These are phyloP conservation scores for Macaca mulatta DNA, from an alignment of 2,113 vertebrate species.

Conservation along the genomic window DNA sequence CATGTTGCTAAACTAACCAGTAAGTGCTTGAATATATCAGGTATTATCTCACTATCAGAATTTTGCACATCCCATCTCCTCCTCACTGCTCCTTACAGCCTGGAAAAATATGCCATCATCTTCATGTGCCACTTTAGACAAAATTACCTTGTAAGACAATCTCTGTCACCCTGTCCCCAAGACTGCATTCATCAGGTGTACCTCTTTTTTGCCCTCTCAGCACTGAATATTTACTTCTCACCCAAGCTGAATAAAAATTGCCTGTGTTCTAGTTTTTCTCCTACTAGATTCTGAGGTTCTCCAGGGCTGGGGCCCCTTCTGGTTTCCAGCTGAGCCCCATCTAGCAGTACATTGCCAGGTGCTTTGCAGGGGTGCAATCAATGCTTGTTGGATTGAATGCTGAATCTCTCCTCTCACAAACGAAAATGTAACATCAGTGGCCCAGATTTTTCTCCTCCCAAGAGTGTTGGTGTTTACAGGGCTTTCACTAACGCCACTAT, in stretches of 20 bases:
- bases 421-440: background rate
- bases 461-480: conserved; percentile 64
- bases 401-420: background rate
- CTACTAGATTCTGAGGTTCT: background rate
- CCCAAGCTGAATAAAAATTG: background rate
- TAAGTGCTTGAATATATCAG: background rate
- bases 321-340: background rate
- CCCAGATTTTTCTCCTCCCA: background rate
- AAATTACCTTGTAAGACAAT: background rate
- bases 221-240: background rate
- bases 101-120: background rate
- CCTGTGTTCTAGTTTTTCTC: background rate
- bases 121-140: background rate
- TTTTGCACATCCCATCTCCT: background rate
- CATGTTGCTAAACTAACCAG: background rate
- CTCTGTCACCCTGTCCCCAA: background rate
- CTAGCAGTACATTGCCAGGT: accelerated
- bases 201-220: background rate
- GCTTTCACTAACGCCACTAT: conserved; percentile 53
- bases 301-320: no score
- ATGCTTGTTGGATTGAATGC: background rate
- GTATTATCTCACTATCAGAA: background rate
- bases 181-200: background rate
- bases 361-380: background rate
- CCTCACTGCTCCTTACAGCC: background rate